Percentiles rank a stretch among this genome's conserved stretches.
Conservation (phyloP, 37 sponge, comb jelly and placozoan species). For the Aphrocallistes beatrix region DNA sequence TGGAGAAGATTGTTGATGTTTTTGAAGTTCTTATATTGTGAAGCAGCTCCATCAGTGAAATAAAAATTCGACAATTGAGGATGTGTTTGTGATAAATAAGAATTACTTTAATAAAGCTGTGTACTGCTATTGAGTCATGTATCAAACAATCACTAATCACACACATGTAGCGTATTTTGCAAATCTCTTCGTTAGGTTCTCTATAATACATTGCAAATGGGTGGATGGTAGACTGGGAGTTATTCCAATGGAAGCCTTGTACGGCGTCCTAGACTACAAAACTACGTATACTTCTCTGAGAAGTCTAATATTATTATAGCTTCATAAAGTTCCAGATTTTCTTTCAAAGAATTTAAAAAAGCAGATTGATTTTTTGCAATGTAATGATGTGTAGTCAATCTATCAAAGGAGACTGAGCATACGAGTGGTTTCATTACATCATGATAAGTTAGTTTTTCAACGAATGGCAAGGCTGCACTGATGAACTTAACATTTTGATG, state of each 20-base stretch:
- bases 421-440: neutral
- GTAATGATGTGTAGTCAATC: conserved; percentile 19
- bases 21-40: conserved; percentile 41
- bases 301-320: conserved; percentile 26
- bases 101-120: conserved; percentile 22
- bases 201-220: conserved; percentile 31
- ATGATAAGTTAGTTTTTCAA: neutral
- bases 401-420: neutral
- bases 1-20: conserved; percentile 37
- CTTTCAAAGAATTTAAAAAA: conserved; percentile 10
- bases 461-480: no score
- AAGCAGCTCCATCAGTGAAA: conserved; percentile 41
- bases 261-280: conserved; percentile 40
- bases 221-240: conserved; percentile 37
- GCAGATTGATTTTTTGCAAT: conserved; percentile 26
- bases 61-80: conserved; percentile 28
- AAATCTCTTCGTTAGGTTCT: no score
- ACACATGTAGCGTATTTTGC: no score
- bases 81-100: conserved; percentile 22
- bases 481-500: neutral
- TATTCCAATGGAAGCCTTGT: conserved; percentile 44
- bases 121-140: no score
- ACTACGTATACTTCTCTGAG: conserved; percentile 36
- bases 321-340: conserved; percentile 18
- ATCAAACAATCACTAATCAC: no score